Evolutionary conservation across 2,797 vertebrate species (phyloP), one percentile per base, ranked within the genome.

Genomic region (Sebastes steindachneri): DNA sequence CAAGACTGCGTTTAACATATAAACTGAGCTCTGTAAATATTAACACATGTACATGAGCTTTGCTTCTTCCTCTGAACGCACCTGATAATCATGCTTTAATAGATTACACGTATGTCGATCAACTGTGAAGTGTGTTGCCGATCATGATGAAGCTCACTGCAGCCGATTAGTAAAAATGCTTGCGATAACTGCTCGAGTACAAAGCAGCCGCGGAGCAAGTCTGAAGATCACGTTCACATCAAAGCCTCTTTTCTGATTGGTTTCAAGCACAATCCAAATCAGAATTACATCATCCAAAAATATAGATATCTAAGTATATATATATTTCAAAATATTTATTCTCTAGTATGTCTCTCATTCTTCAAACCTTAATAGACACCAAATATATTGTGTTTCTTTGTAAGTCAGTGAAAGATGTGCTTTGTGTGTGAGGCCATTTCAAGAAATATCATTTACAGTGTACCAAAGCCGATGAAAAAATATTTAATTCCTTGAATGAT

Each of bases 281-380:
- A 91, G 85, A 92, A 82, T 85, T 62, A 90, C 83, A 89, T 90
- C 83, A 89, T 92, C 78, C 82, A 93, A 94, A 93, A 93, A 93
- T 91, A 93, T 92, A 93, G 92, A 90, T 88, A 92, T 94, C 89
- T 90, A 84, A 83, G 87, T 85, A 90, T 90, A 51, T 90, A 51
- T 51, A 92, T 92, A 93, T 92, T 79, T 93, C 80, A 93, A 94
- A 94, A 93, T 93, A 93, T 92, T 89, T 85, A 84, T 90, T 91
- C 88, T 92, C 82, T 93, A 86, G 71, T 88, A 90, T 62, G 74
- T 89, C 83, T 92, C 80, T 89, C 82, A 65, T 86, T 88, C 88
- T 86, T 92, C 82, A 91, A 90, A 92, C 86, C 83, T 85, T 86
- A 87, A 89, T 68, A 89, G 73, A 92, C 86, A 89, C 77, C 91